Conservation (phyloP, 1,140 invertebrate genomes). For the Teleopsis dalmanni region DNA sequence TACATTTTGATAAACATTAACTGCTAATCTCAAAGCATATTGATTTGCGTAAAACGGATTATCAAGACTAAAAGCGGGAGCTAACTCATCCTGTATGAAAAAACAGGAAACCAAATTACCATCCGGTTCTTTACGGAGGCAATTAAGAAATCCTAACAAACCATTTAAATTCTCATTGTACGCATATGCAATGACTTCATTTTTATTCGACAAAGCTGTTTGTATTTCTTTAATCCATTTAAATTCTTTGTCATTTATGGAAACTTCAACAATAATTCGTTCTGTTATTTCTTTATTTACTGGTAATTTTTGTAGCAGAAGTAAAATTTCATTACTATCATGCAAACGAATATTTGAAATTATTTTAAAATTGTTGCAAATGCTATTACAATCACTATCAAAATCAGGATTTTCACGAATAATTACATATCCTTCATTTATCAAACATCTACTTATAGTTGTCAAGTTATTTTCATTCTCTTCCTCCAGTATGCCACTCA, state of each 20-base stretch:
- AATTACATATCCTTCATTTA: conserved; percentile 48
- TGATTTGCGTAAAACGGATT: conserved; percentile 59
- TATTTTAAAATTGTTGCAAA: conserved; percentile 22
- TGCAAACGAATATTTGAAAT: conserved; percentile 31
- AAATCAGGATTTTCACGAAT: conserved; percentile 38
- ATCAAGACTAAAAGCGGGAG: conserved; percentile 57
- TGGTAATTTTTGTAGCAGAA: conserved; percentile 38
- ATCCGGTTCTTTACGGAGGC: conserved; percentile 60
- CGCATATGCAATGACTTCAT: conserved; percentile 48
- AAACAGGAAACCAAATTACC: conserved; percentile 56
- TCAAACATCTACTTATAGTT: conserved; percentile 26
- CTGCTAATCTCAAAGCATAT: conserved; percentile 62
- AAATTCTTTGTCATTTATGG: conserved; percentile 40
- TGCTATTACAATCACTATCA: conserved; percentile 16
- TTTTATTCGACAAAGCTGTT: conserved; percentile 47
- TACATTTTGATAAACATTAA: conserved; percentile 69
- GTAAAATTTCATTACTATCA: conserved; percentile 25
- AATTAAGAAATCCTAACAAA: conserved; percentile 75
- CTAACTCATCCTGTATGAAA: conserved; percentile 57
- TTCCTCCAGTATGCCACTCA: conserved; percentile 31
- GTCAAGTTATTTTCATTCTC: conserved; percentile 12
- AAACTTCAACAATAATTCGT: conserved; percentile 31
- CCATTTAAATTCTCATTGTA: conserved; percentile 64
- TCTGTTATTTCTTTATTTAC: conserved; percentile 20
- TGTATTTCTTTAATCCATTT: conserved; percentile 51